Evolutionary conservation across 2,888 invertebrate genomes (phyloP).

Genomic region (Chouioia cunea): DNA sequence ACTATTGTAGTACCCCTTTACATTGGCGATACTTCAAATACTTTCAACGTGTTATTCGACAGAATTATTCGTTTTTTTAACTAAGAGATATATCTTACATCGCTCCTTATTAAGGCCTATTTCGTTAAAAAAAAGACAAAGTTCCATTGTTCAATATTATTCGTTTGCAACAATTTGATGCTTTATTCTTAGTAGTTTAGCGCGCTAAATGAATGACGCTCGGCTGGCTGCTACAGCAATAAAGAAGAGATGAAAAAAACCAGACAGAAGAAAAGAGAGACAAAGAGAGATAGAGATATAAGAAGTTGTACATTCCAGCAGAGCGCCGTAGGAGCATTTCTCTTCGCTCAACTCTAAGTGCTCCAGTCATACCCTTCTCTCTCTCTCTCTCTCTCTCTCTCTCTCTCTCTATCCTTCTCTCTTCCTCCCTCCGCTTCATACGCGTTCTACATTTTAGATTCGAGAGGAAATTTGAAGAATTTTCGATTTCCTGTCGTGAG

Average conservation of each 20-base stretch:
- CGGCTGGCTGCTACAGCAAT: too few species aligned
- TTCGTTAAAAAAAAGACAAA: too few species aligned
- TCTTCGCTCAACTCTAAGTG: constrained; percentile 5
- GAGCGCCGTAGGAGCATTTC: not conserved
- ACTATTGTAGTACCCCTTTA: too few species aligned
- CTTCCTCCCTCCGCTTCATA: not conserved
- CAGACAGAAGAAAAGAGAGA: constrained; percentile 3
- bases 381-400: not conserved
- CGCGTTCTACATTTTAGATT: constrained; percentile 46
- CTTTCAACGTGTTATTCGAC: too few species aligned
- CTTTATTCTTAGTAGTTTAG: not conserved
- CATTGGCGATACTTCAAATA: too few species aligned
- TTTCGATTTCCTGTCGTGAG: constrained; percentile 44
- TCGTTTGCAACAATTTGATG: too few species aligned
- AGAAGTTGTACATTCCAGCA: constrained; percentile 2
- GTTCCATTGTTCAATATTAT: too few species aligned
- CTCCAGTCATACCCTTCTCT: not conserved
- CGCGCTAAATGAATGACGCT: not conserved
- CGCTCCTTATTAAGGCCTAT: too few species aligned
- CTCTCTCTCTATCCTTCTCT: constrained; percentile 1
- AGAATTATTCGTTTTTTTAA: too few species aligned
- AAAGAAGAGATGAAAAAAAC: too few species aligned
- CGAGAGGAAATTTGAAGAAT: constrained; percentile 48
- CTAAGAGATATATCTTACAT: too few species aligned
- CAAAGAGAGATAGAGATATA: constrained; percentile 22